phyloP scores from a whole-genome alignment of 1,140 invertebrate genomes.

The Uloborus diversus region DNA sequence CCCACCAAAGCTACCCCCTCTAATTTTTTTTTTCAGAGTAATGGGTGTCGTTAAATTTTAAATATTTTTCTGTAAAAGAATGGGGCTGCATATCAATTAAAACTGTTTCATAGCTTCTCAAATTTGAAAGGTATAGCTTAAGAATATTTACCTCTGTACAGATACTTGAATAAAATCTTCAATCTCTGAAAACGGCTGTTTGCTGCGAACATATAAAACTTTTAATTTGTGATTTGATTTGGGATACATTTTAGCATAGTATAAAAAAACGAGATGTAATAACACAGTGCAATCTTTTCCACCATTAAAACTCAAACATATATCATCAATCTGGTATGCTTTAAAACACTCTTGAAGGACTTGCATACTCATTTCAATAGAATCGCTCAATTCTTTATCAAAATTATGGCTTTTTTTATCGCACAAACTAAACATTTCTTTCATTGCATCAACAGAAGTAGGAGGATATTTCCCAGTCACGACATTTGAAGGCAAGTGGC shows the following conservation, averaged over 20 bases:
- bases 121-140: too few relatives aligned
- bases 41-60: too few relatives aligned
- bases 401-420: conserved; percentile 25
- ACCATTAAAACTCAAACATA: conserved; percentile 94
- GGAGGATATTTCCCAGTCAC: conserved; percentile 60
- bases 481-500: conserved; percentile 63
- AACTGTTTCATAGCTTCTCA: too few relatives aligned
- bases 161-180: conserved; percentile 82
- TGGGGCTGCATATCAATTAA: too few relatives aligned
- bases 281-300: conserved; percentile 97
- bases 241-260: conserved; percentile 70
- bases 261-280: conserved; percentile 77
- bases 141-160: conserved; percentile 69
- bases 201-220: conserved; percentile 78
- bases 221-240: conserved; percentile 67
- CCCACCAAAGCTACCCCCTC: too few relatives aligned
- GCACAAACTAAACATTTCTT: background rate
- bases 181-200: conserved; percentile 84
- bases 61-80: too few relatives aligned
- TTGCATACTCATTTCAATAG: conserved; percentile 32
- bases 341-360: conserved; percentile 63
- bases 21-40: too few relatives aligned
- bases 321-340: conserved; percentile 74
- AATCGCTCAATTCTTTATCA: conserved; percentile 6
- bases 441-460: conserved; percentile 4